phyloP scores from a whole-genome alignment of 1,140 invertebrate species.

The Andrena cerasifolii region DNA sequence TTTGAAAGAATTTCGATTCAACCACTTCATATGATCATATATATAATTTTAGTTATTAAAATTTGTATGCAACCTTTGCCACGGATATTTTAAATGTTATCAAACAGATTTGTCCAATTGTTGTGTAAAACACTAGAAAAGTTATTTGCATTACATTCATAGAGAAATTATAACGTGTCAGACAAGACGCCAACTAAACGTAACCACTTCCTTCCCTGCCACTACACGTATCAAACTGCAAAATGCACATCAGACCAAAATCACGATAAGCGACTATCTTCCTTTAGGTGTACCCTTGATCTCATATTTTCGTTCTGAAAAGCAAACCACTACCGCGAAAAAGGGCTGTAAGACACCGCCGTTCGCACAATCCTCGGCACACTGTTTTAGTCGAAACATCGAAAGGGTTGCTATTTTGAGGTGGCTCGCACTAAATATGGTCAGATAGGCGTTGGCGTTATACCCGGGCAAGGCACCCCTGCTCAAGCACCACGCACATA shows the following conservation, averaged over 20 bases:
- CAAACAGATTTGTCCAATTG: background rate
- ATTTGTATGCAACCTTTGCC: too few relatives aligned
- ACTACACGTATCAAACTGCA: background rate
- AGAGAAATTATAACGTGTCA: background rate
- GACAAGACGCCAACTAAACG: background rate
- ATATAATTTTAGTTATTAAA: too few relatives aligned
- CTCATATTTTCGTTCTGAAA: conserved; percentile 56
- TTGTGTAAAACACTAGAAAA: background rate
- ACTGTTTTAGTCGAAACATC: conserved; percentile 77
- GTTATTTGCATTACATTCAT: too few relatives aligned
- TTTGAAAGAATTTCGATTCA: too few relatives aligned
- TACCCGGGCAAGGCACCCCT: conserved; percentile 75
- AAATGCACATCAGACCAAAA: background rate
- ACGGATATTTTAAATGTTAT: too few relatives aligned
- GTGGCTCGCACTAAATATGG: conserved; percentile 82
- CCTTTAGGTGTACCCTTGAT: conserved; percentile 56
- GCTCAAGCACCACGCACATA: conserved; percentile 61
- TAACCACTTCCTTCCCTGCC: background rate
- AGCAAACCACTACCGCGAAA: conserved; percentile 17
- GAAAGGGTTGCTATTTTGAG: conserved; percentile 78
- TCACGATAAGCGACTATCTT: background rate
- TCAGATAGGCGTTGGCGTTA: conserved; percentile 78
- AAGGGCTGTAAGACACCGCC: conserved; percentile 23
- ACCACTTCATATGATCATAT: too few relatives aligned
- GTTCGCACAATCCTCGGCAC: conserved; percentile 61